Percentiles rank a stretch among this genome's conserved stretches.
These are phyloP conservation scores for Caenorhabditis japonica DNA, from an alignment of 2,888 invertebrate genomes.

Conservation along the genomic window DNA sequence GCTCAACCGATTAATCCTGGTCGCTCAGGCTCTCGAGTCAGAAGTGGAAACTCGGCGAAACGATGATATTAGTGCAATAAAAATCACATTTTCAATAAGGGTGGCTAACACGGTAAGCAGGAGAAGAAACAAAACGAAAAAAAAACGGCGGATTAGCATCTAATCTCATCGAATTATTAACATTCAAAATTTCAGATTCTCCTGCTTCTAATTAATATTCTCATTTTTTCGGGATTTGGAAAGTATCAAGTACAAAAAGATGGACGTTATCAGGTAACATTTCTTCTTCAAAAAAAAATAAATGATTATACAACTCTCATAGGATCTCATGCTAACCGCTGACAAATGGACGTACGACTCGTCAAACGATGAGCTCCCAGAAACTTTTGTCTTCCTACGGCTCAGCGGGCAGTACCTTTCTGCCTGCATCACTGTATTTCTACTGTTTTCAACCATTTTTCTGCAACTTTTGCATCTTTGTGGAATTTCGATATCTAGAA, in stretches of 20 bases:
- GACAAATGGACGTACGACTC: constrained; percentile 72
- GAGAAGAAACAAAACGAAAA: too few relatives aligned
- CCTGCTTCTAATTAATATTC: constrained; percentile 68
- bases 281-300: not conserved
- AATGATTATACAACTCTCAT: constrained; percentile 9
- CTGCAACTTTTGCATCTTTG: constrained; percentile 70
- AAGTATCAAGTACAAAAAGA: constrained; percentile 69
- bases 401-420: constrained; percentile 70
- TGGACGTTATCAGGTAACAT: constrained; percentile 53
- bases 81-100: constrained; percentile 72
- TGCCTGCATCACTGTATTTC: constrained; percentile 61
- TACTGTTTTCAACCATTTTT: constrained; percentile 65
- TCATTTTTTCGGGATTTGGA: constrained; percentile 74
- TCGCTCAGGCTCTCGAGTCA: constrained; percentile 73
- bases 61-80: constrained; percentile 71
- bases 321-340: constrained; percentile 70
- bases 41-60: constrained; percentile 73
- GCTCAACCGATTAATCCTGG: constrained; percentile 73
- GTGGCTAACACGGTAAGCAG: constrained; percentile 75
- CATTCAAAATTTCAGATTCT: constrained; percentile 66
- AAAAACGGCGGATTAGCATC: not conserved
- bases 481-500: constrained; percentile 62
- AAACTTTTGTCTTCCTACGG: constrained; percentile 68
- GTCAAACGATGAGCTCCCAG: constrained; percentile 62
- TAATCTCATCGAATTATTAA: not conserved